Evolutionary conservation across 2,888 invertebrate species (phyloP).

Genomic region (Bellardia bayeri): DNA sequence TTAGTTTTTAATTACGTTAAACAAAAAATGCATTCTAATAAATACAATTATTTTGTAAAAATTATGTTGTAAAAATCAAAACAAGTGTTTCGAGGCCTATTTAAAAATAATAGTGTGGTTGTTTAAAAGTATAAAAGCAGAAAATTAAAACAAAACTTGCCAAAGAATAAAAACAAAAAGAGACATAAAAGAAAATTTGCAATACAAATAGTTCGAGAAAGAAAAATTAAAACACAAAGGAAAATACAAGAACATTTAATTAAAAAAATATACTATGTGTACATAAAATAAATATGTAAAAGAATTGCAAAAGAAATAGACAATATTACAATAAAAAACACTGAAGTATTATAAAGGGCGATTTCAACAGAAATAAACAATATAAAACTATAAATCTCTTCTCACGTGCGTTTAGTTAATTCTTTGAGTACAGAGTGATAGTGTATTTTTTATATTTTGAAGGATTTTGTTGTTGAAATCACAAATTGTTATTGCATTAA

Average conservation of each 20-base stretch:
- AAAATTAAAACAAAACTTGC: slow-evolving; percentile 52
- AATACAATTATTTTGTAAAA: neutral
- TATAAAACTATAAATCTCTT: neutral
- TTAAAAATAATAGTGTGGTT: slow-evolving; percentile 47
- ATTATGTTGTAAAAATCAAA: slow-evolving; percentile 11
- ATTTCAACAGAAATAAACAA: neutral
- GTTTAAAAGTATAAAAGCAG: slow-evolving; percentile 53
- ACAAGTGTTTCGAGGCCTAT: slow-evolving; percentile 51
- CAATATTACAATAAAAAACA: slow-evolving; percentile 5
- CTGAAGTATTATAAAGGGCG: neutral
- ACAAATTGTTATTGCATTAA: neutral
- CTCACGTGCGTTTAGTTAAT: slow-evolving; percentile 21
- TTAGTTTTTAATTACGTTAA: neutral
- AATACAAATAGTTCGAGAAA: slow-evolving; percentile 58
- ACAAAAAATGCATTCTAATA: neutral
- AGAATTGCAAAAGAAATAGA: slow-evolving; percentile 50
- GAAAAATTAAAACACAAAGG: slow-evolving; percentile 45
- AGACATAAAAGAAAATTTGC: slow-evolving; percentile 65
- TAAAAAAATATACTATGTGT: slow-evolving; percentile 24
- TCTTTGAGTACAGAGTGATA: slow-evolving; percentile 26
- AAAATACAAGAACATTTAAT: slow-evolving; percentile 55
- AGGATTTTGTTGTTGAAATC: slow-evolving; percentile 25
- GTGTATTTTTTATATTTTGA: slow-evolving; percentile 26
- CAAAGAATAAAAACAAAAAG: slow-evolving; percentile 60
- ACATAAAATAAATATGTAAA: slow-evolving; percentile 14